Conservation (phyloP, 2,797 vertebrate species). For the Rhadinocentrus ornatus region DNA sequence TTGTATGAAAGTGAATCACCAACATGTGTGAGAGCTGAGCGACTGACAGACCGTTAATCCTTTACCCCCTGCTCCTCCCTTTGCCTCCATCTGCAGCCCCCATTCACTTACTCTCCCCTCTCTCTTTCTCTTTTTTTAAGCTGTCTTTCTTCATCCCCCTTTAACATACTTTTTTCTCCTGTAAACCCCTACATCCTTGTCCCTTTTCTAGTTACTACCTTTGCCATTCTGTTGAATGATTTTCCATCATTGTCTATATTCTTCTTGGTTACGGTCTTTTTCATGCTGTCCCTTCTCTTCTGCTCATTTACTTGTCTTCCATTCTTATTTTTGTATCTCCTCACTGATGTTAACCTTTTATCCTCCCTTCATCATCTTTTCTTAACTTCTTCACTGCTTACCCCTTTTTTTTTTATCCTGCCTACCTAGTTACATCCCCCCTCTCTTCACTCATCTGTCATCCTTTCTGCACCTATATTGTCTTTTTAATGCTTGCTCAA, state of each 20-base stretch:
- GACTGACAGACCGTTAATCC: slow-evolving; percentile 60
- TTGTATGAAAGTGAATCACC: slow-evolving; percentile 53
- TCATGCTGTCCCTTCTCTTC: background rate
- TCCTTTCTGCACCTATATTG: background rate
- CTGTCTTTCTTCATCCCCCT: background rate
- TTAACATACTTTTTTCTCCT: background rate
- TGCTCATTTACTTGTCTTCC: background rate
- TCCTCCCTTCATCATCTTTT: background rate
- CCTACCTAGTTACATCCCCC: too few relatives aligned
- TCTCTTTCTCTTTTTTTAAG: background rate
- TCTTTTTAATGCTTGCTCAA: background rate
- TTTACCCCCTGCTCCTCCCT: slow-evolving; percentile 41
- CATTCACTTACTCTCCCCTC: slow-evolving; percentile 9
- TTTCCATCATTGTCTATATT: background rate
- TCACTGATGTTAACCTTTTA: background rate
- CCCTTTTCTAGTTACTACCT: slow-evolving; percentile 13
- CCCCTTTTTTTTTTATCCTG: background rate
- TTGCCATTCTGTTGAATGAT: background rate
- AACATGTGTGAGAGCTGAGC: slow-evolving; percentile 52
- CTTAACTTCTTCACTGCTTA: background rate
- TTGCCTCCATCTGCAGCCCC: background rate
- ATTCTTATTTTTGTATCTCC: background rate
- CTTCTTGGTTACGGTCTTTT: background rate
- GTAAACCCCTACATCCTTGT: background rate
- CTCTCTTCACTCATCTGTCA: background rate